phyloP scores from a whole-genome alignment of 2,113 vertebrate genomes.

The Heptranchias perlo region DNA sequence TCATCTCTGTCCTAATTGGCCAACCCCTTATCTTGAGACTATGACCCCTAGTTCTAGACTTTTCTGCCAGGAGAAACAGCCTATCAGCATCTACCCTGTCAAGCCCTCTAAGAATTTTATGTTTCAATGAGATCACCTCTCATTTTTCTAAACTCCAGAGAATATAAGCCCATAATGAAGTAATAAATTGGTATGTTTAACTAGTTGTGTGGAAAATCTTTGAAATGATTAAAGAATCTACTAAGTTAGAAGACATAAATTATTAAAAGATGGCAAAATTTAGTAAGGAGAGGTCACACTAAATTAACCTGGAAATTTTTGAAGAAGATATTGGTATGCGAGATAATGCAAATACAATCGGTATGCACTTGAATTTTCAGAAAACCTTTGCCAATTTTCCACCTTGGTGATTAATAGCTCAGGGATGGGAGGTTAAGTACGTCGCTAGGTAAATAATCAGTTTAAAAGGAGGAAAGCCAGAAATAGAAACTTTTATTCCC shows the following conservation, averaged over 20 bases:
- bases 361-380: background rate
- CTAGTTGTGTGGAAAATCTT: background rate
- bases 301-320: background rate
- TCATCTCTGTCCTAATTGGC: too few species aligned
- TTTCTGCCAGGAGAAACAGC: too few species aligned
- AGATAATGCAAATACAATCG: background rate
- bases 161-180: too few species aligned
- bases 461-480: background rate
- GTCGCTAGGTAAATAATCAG: background rate
- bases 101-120: too few species aligned
- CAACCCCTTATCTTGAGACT: too few species aligned
- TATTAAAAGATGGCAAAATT: background rate
- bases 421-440: background rate
- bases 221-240: background rate
- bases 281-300: background rate
- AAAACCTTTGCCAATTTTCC: background rate
- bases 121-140: too few species aligned
- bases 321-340: background rate
- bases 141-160: too few species aligned
- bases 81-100: too few species aligned
- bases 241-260: background rate
- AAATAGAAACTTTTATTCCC: background rate
- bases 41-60: too few species aligned
- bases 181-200: background rate
- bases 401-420: background rate